These are phyloP conservation scores for Odontomachus brunneus DNA, from an alignment of 1,140 invertebrate genomes.

Conservation along the genomic window DNA sequence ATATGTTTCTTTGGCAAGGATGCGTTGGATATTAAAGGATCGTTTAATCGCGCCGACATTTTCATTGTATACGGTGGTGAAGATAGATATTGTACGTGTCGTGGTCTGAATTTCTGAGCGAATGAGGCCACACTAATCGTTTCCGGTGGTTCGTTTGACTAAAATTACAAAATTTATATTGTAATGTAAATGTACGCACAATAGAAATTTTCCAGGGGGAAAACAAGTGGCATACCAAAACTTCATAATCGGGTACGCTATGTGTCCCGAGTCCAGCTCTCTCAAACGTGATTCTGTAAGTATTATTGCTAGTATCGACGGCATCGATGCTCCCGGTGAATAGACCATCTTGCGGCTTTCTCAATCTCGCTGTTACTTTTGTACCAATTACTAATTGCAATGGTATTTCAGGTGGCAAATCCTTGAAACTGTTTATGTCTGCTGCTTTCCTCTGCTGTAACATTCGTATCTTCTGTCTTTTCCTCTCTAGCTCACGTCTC, in stretches of 20 bases:
- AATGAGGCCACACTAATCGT: slow-evolving; percentile 95
- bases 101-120: slow-evolving; percentile 92
- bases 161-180: slow-evolving; percentile 56
- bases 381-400: slow-evolving; percentile 98
- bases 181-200: background rate
- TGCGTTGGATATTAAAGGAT: slow-evolving; percentile 86
- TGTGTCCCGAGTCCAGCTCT: slow-evolving; percentile 96
- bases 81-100: slow-evolving; percentile 87
- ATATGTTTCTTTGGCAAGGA: slow-evolving; percentile 81
- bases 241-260: slow-evolving; percentile 98
- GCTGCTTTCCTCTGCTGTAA: slow-evolving; percentile 97
- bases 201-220: background rate
- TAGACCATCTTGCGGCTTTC: slow-evolving; percentile 97
- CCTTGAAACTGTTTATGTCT: slow-evolving; percentile 92
- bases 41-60: slow-evolving; percentile 85
- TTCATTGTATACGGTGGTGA: slow-evolving; percentile 86
- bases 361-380: slow-evolving; percentile 96
- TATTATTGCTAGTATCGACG: slow-evolving; percentile 98
- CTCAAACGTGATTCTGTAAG: slow-evolving; percentile 99
- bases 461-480: slow-evolving; percentile 96
- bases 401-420: slow-evolving; percentile 98
- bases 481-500: slow-evolving; percentile 94
- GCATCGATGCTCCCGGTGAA: slow-evolving; percentile 98
- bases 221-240: slow-evolving; percentile 87
- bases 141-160: slow-evolving; percentile 95